These are phyloP conservation scores for Monoplex corrugatus DNA, from an alignment of 2,888 invertebrate genomes.

Conservation along the genomic window DNA sequence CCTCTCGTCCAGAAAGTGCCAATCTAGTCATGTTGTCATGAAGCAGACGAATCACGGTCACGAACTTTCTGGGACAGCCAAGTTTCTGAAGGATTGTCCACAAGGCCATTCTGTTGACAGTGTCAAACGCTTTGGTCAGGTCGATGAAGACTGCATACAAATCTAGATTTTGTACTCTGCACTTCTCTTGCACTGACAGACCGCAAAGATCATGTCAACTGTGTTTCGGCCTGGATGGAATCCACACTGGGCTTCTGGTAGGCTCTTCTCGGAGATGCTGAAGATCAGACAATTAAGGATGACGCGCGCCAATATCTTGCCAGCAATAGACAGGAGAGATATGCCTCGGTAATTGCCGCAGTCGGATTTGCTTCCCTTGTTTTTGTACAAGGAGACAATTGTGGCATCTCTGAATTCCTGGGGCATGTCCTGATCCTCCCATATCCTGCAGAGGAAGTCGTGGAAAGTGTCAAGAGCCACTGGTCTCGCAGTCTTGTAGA, in stretches of 20 bases:
- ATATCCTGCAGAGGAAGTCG: background rate
- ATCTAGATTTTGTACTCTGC: conserved; percentile 32
- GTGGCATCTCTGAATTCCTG: background rate
- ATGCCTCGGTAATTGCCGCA: background rate
- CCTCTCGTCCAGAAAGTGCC: background rate
- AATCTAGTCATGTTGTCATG: conserved; percentile 37
- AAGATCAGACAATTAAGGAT: background rate
- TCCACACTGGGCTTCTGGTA: conserved; percentile 18
- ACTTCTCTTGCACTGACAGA: conserved; percentile 47
- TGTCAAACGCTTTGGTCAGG: conserved; percentile 57
- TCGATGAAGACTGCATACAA: conserved; percentile 56
- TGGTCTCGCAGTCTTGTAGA: background rate
- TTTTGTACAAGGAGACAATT: background rate
- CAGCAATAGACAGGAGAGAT: background rate
- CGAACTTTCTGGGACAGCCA: conserved; percentile 39
- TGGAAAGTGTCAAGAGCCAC: background rate
- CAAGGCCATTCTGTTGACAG: conserved; percentile 47
- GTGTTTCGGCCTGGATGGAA: background rate
- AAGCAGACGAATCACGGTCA: conserved; percentile 1
- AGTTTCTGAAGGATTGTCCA: background rate
- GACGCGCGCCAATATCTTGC: conserved; percentile 2
- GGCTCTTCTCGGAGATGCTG: no score
- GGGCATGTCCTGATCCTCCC: background rate
- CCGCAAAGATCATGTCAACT: background rate
- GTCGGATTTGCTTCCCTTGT: background rate